Base-by-base conservation (phyloP, 2,888 invertebrate species). In the Cetonia aurata region DNA sequence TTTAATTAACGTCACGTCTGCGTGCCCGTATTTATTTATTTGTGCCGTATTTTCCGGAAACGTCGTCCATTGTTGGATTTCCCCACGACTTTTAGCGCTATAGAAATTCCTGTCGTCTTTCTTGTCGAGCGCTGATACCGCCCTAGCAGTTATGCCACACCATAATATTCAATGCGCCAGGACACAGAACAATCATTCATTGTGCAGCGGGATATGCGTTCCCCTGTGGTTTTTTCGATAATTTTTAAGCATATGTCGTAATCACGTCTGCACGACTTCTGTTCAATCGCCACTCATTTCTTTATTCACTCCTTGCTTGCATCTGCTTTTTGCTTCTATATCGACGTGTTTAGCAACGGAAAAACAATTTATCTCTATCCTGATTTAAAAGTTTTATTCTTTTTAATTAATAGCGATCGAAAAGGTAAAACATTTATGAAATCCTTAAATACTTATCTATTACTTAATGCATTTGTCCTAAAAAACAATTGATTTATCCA, bases 171-270 rank as follows among this genome's bases (percentile, higher is more conserved):
- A 75, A 74, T 68, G 74, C 25, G 4, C 25, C 25, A 25, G 25
- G 25, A 25, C 25, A 25, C 73, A 69, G 74, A 73, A 75, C 77
- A 76, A 77, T 76, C 75, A 74, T 75, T 74, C 74, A 73, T 73
- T 73, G 74, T 76, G 73, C 76, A 72, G 73, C 75, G 71, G 75
- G 75, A 75, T 71, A 72, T 72, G 19, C 42, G 75, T 76, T 77
- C 76, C 77, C 77, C 77, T 76, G 75, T 67, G 75, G 77, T 74
- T 77, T 62, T 48, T 77, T 76, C 75, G 73, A 76, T 74, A 76
- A 75, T 77, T 75, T 76, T 70, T 68, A 60, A 77, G 73, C 77
- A 77, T 77, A 77, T 77, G 77, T 75, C 75, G 75, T 75, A 73
- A 77, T 77, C 77, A 76, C 76, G 73, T 76, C 71, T 74, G 73